Evolutionary conservation across 2,888 invertebrate species (phyloP).

Genomic region (Pomacea canaliculata): DNA sequence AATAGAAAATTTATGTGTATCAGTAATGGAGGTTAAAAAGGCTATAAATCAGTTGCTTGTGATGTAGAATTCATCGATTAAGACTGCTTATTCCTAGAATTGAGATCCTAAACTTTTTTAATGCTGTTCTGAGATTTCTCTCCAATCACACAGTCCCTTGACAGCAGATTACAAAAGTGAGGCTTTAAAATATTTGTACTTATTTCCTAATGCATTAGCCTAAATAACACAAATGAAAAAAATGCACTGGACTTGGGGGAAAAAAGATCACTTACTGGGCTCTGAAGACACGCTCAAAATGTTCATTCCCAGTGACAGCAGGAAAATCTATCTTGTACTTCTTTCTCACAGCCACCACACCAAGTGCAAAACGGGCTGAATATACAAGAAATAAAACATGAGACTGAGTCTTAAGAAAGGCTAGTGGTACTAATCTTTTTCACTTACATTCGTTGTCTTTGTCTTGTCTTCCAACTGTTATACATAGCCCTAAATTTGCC

Average conservation of each 20-base stretch:
- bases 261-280: conserved; percentile 31
- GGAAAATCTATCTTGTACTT: conserved; percentile 30
- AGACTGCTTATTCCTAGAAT: not conserved
- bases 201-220: too few species aligned
- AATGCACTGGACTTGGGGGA: too few species aligned
- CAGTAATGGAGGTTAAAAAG: too few species aligned
- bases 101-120: not conserved
- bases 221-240: too few species aligned
- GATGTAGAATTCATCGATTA: not conserved
- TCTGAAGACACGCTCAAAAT: conserved; percentile 32
- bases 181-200: too few species aligned
- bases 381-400: not conserved
- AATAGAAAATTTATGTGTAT: too few species aligned
- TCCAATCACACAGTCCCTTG: too few species aligned
- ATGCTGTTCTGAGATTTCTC: not conserved
- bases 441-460: not conserved
- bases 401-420: not conserved
- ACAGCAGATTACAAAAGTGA: too few species aligned
- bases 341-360: conserved; percentile 22
- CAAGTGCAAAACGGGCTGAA: conserved; percentile 29
- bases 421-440: not conserved
- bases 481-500: too few species aligned
- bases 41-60: not conserved
- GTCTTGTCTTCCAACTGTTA: too few species aligned
- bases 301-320: conserved; percentile 26